Evolutionary conservation across 2,888 invertebrate genomes (phyloP), one percentile per base, ranked within the genome.

Genomic region (Ornithoptera alexandrae): DNA sequence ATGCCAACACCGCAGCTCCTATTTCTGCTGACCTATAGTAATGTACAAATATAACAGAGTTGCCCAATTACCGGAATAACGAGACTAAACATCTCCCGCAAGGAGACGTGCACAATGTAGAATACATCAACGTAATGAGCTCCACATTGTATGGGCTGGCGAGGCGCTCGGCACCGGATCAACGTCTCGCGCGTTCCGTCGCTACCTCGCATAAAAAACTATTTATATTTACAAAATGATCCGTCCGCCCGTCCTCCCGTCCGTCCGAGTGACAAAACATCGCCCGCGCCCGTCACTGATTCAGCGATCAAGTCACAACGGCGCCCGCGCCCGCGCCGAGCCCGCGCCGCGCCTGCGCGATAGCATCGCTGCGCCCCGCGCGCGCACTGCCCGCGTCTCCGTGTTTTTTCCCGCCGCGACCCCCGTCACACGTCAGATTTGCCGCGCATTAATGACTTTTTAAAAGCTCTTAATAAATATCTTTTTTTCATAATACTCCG

Each of bases 401-500:
- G 22, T 46, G 12, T 87, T 90, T 90, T 90, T 89, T 86, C 79
- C 76, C 79, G 36, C 86, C 84, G 91, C 82, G 90, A 92, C 92
- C 92, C 92, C 91, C 90, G 90, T 92, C 92, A 92, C 78, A 83
- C 88, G 92, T 92, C 92, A 90, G 92, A 90, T 92, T 92, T 91
- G 79, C 83, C 81, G 83, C 84, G 81, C 76, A 76, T 84, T 89
- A 88, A 90, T 89, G 85, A 87, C 84, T 86, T 70, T 63, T 70
- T 61, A 70, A 70, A 70, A 66, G 66, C 62, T 66, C 66, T 63
- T 70, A 66, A 62, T 70, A 66, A 66, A 70, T 59, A 50, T 66
- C 12, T 63, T 70, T 70, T 70, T 70, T 69, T 69, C 58, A 62
- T 75, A 72, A 76, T 74, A 76, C 72, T 74, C 71, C 66, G 68